A percentile compares a stretch with the other conserved stretches of the same genome.
Conservation (phyloP, 2,888 invertebrate species). For the Chymomyza fuscimana region DNA sequence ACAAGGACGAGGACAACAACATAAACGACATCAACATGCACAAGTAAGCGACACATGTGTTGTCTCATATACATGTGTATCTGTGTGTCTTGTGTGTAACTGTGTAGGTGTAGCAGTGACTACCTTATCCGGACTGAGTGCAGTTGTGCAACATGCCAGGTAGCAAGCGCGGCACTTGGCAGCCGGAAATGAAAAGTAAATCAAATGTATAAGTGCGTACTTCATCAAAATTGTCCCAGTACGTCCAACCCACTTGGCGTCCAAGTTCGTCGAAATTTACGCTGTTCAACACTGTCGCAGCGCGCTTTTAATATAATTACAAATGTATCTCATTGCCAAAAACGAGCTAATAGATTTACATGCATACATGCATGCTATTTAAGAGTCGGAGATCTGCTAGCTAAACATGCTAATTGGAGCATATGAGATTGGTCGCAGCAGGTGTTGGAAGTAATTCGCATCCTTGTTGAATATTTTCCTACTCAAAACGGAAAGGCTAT, state of each 20-base stretch:
- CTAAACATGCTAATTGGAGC: not conserved
- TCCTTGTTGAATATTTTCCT: too few relatives aligned
- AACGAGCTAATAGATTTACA: not conserved
- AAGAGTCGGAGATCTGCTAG: not conserved
- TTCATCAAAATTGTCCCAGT: slow-evolving; percentile 48
- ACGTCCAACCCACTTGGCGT: not conserved
- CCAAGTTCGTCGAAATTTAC: not conserved
- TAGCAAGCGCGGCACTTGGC: slow-evolving; percentile 51
- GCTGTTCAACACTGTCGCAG: not conserved
- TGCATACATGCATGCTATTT: not conserved
- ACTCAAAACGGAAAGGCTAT: too few relatives aligned
- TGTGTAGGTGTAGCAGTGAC: not conserved
- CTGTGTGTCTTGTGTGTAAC: not conserved
- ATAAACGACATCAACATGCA: slow-evolving; percentile 37
- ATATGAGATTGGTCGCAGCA: not conserved
- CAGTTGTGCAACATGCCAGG: not conserved
- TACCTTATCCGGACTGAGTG: not conserved
- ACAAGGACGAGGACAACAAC: slow-evolving; percentile 18
- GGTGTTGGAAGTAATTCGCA: not conserved
- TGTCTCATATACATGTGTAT: not conserved
- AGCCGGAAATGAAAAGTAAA: slow-evolving; percentile 77
- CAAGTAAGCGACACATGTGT: slow-evolving; percentile 33
- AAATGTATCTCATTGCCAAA: not conserved
- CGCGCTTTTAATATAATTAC: slow-evolving; percentile 2
- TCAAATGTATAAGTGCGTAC: slow-evolving; percentile 67